A percentile compares a stretch with the other conserved stretches of the same genome.
phyloP scores from a whole-genome alignment of 2,113 vertebrate species.

The Buteo buteo region DNA sequence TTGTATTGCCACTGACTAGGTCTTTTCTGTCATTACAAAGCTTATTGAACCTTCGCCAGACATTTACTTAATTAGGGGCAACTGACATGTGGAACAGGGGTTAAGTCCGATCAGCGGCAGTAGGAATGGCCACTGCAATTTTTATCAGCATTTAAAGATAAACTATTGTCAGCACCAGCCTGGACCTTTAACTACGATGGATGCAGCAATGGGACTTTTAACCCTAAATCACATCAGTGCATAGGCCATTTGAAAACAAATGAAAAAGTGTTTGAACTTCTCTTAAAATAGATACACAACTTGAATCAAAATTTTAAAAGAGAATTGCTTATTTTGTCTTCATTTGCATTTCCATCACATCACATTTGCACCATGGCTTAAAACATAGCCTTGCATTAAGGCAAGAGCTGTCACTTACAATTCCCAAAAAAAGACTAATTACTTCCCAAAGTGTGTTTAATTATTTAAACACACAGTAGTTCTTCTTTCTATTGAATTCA shows the following conservation, averaged over 20 bases:
- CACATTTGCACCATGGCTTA: background rate
- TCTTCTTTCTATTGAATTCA: background rate
- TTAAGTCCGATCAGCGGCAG: background rate
- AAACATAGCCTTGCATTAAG: background rate
- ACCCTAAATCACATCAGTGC: background rate
- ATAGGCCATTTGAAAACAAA: background rate
- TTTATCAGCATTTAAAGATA: conserved; percentile 7
- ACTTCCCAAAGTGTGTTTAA: background rate
- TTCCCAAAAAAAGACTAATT: background rate
- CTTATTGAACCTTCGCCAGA: background rate
- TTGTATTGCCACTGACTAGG: background rate
- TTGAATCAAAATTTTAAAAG: background rate
- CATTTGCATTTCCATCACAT: background rate
- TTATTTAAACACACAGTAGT: background rate
- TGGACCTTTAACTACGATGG: background rate
- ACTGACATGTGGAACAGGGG: background rate
- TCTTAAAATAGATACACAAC: background rate
- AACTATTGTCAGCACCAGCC: background rate
- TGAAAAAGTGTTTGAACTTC: background rate
- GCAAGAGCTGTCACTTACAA: background rate
- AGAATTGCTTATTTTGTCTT: background rate
- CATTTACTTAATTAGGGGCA: background rate
- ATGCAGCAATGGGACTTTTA: background rate
- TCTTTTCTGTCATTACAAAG: background rate
- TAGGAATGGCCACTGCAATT: background rate